These are phyloP conservation scores for Desmodus rotundus DNA, from an alignment of 2,113 vertebrate genomes.

Conservation along the genomic window DNA sequence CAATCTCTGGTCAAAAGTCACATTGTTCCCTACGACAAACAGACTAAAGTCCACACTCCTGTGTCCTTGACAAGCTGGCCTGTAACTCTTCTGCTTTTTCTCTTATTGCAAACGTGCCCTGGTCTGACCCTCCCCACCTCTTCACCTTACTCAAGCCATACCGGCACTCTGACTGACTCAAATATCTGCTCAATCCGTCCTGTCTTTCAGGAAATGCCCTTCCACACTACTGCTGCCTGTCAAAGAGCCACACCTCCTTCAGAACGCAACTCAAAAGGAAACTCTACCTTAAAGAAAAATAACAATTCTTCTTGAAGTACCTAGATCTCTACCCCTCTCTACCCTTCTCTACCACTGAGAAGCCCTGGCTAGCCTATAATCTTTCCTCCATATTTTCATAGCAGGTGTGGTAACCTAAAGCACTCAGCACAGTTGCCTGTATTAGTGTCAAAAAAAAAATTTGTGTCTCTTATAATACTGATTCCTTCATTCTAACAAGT, in stretches of 20 bases:
- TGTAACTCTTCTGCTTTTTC: neutral
- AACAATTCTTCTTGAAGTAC: neutral
- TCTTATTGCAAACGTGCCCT: neutral
- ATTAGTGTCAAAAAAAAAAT: neutral
- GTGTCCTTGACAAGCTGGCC: neutral
- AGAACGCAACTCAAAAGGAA: neutral
- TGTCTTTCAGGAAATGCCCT: neutral
- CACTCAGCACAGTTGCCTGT: neutral
- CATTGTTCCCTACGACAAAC: neutral
- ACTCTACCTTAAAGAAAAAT: constrained; percentile 4
- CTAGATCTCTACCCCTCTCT: neutral
- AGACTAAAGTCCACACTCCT: neutral
- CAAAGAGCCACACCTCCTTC: neutral
- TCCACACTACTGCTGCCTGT: neutral
- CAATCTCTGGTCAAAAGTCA: constrained; percentile 22
- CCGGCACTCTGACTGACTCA: neutral
- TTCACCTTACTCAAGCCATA: neutral
- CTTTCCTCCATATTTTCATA: neutral
- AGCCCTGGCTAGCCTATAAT: neutral
- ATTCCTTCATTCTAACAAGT: neutral
- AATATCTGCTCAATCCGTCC: neutral
- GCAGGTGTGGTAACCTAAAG: neutral
- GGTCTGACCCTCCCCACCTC: neutral
- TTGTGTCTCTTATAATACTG: neutral
- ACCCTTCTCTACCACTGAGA: no score